These are phyloP conservation scores for Diabrotica undecimpunctata DNA, from an alignment of 1,140 invertebrate species.

Conservation along the genomic window DNA sequence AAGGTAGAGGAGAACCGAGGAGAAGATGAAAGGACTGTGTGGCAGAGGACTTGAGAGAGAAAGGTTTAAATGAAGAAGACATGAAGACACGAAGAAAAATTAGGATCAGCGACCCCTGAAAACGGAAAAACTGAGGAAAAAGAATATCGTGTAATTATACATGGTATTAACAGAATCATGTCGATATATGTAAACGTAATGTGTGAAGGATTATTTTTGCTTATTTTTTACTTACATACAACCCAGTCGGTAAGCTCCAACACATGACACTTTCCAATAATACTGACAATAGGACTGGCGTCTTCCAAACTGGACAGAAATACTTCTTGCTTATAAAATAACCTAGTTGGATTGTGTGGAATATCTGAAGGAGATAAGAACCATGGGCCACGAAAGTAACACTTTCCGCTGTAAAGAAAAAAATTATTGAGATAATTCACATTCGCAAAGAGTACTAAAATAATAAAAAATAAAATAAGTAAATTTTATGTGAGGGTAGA, in stretches of 20 bases:
- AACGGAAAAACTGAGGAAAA: too few relatives aligned
- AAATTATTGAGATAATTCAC: slow-evolving; percentile 2
- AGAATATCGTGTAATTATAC: too few relatives aligned
- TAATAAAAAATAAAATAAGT: slow-evolving; percentile 1
- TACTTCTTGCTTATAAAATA: slow-evolving; percentile 95
- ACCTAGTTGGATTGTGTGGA: slow-evolving; percentile 63
- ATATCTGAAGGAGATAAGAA: slow-evolving; percentile 86
- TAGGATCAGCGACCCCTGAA: too few relatives aligned
- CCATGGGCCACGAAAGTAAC: slow-evolving; percentile 91
- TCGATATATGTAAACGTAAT: too few relatives aligned
- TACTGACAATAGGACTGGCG: slow-evolving; percentile 83
- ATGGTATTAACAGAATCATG: too few relatives aligned
- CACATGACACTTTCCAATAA: slow-evolving; percentile 88
- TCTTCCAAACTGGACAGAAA: slow-evolving; percentile 89
- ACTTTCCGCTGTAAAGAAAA: slow-evolving; percentile 68
- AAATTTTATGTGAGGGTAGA: too few relatives aligned
- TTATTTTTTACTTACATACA: slow-evolving; percentile 62
- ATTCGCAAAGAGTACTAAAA: not conserved
- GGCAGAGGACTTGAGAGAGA: too few relatives aligned
- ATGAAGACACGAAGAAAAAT: too few relatives aligned
- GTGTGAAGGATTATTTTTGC: too few relatives aligned
- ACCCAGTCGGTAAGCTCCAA: slow-evolving; percentile 89
- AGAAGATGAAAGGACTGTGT: too few relatives aligned
- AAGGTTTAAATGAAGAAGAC: too few relatives aligned
- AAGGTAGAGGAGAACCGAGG: too few relatives aligned